phyloP scores from a whole-genome alignment of 2,113 vertebrate genomes.

The Rhombomys opimus region DNA sequence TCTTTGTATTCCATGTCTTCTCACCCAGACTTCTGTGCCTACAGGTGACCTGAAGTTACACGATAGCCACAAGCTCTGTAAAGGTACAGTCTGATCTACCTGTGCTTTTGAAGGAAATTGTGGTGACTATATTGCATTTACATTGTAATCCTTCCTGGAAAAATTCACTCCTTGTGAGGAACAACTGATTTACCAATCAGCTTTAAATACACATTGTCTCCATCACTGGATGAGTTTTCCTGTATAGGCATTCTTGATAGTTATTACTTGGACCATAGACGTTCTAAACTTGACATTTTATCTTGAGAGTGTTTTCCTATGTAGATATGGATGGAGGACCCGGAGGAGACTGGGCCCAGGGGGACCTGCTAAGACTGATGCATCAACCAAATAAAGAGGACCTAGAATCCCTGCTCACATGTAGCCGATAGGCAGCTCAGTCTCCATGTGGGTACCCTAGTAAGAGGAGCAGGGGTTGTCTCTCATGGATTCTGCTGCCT shows the following conservation, averaged over 20 bases:
- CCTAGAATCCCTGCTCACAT: too few species aligned
- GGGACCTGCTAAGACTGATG: too few species aligned
- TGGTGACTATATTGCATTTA: neutral
- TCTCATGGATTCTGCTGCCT: too few species aligned
- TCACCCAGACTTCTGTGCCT: neutral
- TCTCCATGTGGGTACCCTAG: too few species aligned
- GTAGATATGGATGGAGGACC: neutral
- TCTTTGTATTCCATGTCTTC: neutral
- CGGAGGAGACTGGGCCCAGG: too few species aligned
- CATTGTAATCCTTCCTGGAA: neutral
- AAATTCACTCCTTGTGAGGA: neutral
- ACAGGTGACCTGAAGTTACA: neutral
- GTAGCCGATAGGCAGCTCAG: too few species aligned
- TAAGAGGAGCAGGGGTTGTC: too few species aligned
- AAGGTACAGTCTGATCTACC: neutral
- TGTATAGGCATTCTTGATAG: constrained; percentile 10
- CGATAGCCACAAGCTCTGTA: neutral
- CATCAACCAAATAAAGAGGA: too few species aligned
- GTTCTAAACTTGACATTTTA: neutral
- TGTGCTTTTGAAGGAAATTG: neutral
- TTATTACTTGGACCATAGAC: neutral
- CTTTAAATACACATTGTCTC: neutral
- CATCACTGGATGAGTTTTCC: neutral
- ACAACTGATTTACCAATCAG: constrained; percentile 12
- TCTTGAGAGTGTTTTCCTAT: neutral